These are phyloP conservation scores for Neodontobutis hainanensis DNA, from an alignment of 2,113 vertebrate genomes.

Conservation along the genomic window DNA sequence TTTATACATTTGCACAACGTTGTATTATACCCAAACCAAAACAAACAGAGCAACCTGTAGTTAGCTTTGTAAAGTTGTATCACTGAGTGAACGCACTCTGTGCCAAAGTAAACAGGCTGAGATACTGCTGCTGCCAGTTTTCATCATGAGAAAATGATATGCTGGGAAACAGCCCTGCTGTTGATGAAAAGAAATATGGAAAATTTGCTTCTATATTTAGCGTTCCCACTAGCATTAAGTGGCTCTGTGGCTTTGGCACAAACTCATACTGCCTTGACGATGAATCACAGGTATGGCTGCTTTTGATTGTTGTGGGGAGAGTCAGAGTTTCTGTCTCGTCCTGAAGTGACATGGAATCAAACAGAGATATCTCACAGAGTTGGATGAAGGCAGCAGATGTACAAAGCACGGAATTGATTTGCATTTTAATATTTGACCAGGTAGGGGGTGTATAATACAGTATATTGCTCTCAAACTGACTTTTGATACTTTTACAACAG, in stretches of 20 bases:
- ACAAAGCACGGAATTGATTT: conserved; percentile 27
- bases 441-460: conserved; percentile 22
- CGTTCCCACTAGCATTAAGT: conserved; percentile 36
- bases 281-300: conserved; percentile 42
- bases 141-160: conserved; percentile 72
- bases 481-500: not conserved
- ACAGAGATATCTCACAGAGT: conserved; percentile 29
- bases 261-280: conserved; percentile 34
- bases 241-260: conserved; percentile 47
- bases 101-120: conserved; percentile 53
- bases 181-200: conserved; percentile 76
- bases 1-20: conserved; percentile 22
- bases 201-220: conserved; percentile 74
- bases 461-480: conserved; percentile 9
- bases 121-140: conserved; percentile 70
- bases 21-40: conserved; percentile 20
- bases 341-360: conserved; percentile 46
- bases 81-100: conserved; percentile 36
- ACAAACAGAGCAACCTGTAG: conserved; percentile 41
- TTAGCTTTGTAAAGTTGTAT: conserved; percentile 41
- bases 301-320: conserved; percentile 62
- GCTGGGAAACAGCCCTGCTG: conserved; percentile 57
- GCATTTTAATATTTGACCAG: conserved; percentile 47
- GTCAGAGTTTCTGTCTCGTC: conserved; percentile 51
- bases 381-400: conserved; percentile 21